Conservation (phyloP, 2,888 invertebrate species). For the Eilema caniola region DNA sequence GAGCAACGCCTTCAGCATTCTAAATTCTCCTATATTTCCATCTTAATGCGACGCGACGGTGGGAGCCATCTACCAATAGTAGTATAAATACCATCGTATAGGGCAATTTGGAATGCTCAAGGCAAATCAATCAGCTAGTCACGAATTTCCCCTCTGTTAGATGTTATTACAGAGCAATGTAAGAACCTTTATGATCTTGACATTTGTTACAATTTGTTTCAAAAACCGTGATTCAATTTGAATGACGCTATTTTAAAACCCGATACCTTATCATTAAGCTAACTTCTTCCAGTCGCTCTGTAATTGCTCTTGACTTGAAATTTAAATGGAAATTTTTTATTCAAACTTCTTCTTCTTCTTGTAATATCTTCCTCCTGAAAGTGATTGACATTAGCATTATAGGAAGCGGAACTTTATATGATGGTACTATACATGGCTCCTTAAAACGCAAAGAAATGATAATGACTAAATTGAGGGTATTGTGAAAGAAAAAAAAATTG, state of each 20-base stretch:
- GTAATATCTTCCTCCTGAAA: not conserved
- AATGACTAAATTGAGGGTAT: no score
- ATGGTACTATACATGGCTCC: no score
- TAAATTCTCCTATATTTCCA: no score
- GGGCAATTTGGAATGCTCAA: no score
- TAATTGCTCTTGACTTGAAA: slow-evolving; percentile 45
- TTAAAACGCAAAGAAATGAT: no score
- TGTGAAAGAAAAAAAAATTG: no score
- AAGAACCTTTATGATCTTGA: slow-evolving; percentile 64
- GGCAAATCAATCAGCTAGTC: slow-evolving; percentile 45
- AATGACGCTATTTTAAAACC: slow-evolving; percentile 54
- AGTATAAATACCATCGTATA: no score
- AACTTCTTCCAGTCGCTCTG: slow-evolving; percentile 48
- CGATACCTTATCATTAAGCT: slow-evolving; percentile 51
- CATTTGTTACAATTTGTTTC: slow-evolving; percentile 66
- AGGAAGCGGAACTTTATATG: not conserved
- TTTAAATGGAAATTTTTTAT: slow-evolving; percentile 31
- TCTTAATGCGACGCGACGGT: no score
- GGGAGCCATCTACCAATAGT: no score
- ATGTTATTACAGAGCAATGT: slow-evolving; percentile 46
- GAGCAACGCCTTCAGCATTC: no score
- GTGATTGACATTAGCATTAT: not conserved
- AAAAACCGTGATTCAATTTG: slow-evolving; percentile 62
- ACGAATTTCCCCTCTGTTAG: slow-evolving; percentile 48
- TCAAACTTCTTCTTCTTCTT: no score